phyloP scores from a whole-genome alignment of 2,113 vertebrate genomes.

The Carollia perspicillata region DNA sequence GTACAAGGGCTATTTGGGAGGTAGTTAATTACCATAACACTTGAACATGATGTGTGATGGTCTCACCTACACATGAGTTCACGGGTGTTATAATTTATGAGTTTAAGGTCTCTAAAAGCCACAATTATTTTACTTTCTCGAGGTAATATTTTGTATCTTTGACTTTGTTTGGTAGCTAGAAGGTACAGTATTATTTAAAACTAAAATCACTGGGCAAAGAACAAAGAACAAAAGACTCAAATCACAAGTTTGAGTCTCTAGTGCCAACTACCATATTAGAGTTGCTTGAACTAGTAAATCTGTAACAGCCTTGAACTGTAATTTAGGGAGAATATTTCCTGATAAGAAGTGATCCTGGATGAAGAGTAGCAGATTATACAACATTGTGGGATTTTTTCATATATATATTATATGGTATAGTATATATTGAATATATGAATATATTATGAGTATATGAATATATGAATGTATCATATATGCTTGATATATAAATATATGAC shows the following conservation, averaged over 20 bases:
- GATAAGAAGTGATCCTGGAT: not conserved
- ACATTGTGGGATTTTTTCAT: not conserved
- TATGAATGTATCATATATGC: no score
- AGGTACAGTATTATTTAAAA: not conserved
- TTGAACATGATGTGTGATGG: not conserved
- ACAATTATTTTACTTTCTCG: conserved; percentile 13
- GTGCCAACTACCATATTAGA: not conserved
- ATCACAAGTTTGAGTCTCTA: not conserved
- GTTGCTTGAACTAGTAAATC: not conserved
- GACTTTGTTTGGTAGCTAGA: not conserved
- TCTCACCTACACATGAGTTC: not conserved
- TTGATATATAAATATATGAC: no score
- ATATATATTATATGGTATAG: not conserved
- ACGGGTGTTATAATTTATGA: conserved; percentile 7
- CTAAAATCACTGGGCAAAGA: not conserved
- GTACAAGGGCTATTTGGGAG: not conserved
- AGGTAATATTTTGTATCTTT: conserved; percentile 33
- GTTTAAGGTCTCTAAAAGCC: conserved; percentile 38
- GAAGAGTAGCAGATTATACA: not conserved
- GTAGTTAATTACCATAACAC: conserved; percentile 33
- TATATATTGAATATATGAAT: no score
- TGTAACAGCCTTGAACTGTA: not conserved
- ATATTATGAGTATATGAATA: no score
- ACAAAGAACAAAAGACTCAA: no score
- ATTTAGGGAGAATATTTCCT: not conserved